A percentile compares a stretch with the other conserved stretches of the same genome.
Evolutionary conservation across 2,888 invertebrate genomes (phyloP).

Genomic region (Pristionchus japonicus): DNA sequence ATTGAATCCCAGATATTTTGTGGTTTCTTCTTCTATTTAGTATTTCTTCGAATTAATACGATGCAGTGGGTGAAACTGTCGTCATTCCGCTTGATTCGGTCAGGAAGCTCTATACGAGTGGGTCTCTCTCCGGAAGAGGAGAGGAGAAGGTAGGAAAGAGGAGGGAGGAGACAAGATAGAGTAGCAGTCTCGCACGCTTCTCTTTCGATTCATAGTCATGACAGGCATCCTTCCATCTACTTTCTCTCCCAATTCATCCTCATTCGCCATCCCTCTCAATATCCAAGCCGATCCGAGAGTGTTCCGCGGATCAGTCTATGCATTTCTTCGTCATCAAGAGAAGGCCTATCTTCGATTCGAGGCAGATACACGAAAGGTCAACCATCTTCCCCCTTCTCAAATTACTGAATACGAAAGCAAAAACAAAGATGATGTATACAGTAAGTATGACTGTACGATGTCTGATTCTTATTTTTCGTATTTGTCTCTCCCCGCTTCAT

Average conservation of each 20-base stretch:
- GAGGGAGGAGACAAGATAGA: conserved; percentile 45
- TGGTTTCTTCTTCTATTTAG: background rate
- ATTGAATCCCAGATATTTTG: no score
- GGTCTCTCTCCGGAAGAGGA: background rate
- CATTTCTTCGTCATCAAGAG: conserved; percentile 55
- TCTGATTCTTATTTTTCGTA: background rate
- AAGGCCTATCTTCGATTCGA: conserved; percentile 36
- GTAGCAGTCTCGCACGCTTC: conserved; percentile 38
- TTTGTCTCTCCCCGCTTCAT: conserved; percentile 37
- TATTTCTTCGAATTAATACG: background rate
- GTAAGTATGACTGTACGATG: background rate
- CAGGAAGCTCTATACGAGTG: conserved; percentile 21
- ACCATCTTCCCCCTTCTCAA: background rate
- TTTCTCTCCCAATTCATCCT: conserved; percentile 8
- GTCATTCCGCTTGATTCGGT: conserved; percentile 34
- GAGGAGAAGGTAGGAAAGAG: conserved; percentile 14
- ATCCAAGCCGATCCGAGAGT: conserved; percentile 62
- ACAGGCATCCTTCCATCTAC: conserved; percentile 48
- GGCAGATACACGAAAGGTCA: conserved; percentile 23
- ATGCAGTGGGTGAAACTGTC: conserved; percentile 40
- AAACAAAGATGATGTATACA: background rate
- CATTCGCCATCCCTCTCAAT: conserved; percentile 18
- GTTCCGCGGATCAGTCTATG: conserved; percentile 67
- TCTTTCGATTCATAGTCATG: conserved; percentile 22
- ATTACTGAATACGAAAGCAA: background rate